Conservation (phyloP, 2,888 invertebrate species). For the Noctua comes region DNA sequence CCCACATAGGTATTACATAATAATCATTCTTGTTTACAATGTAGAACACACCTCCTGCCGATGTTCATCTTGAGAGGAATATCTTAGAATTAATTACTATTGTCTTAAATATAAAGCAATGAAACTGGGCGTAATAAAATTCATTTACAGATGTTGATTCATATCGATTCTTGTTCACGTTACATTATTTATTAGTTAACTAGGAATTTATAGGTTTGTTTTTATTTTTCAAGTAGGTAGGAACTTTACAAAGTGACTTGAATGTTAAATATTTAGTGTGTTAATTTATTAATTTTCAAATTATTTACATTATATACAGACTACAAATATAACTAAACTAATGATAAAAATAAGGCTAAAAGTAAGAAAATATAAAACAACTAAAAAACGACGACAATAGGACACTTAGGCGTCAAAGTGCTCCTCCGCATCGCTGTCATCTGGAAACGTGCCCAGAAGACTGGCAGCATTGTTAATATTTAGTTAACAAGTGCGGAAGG, state of each 20-base stretch:
- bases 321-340: no score
- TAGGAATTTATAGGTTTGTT: slow-evolving; percentile 21
- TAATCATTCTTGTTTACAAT: slow-evolving; percentile 22
- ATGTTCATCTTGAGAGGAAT: slow-evolving; percentile 45
- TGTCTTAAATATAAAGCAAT: slow-evolving; percentile 53
- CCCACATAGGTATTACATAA: neutral
- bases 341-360: no score
- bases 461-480: no score
- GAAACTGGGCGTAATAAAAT: slow-evolving; percentile 39
- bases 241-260: neutral
- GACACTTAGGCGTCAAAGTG: no score
- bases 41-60: slow-evolving; percentile 14
- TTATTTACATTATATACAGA: no score
- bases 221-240: slow-evolving; percentile 11
- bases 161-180: slow-evolving; percentile 39
- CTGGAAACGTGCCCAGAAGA: no score
- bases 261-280: neutral
- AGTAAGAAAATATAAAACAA: no score
- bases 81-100: slow-evolving; percentile 50
- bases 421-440: no score
- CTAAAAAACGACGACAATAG: no score
- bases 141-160: slow-evolving; percentile 36
- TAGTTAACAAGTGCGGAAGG: no score
- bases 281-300: no score
- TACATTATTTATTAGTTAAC: slow-evolving; percentile 54